Base-by-base conservation (phyloP, 2,888 invertebrate genomes). In the Chrysolina haemoptera region DNA sequence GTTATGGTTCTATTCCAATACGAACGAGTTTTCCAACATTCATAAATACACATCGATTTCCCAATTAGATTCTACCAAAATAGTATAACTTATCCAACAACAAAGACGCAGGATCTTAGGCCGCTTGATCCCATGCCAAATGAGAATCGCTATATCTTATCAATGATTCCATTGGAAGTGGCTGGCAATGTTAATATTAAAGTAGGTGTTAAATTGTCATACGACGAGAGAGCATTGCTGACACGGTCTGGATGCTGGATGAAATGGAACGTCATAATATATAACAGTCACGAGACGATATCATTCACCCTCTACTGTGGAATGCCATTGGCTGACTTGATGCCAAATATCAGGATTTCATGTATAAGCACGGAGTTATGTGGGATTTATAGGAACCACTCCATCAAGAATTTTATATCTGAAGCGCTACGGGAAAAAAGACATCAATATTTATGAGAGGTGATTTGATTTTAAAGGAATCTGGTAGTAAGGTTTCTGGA, bases 361-460 rank as follows among this genome's bases (percentile, higher is more conserved):
- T 83, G 83, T 83, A 82, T 79, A 81, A 83, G 83, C 84, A 83
- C 83, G 83, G 78, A 82, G 81, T 83, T 81, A 83, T 82, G 78
- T 73, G 50, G 74, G 76, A 84, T 83, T 81, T 82, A 84, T 82
- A 79, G 68, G 74, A 76, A 79, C 75, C 80, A 78, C 81, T 84
- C 79, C 80, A 81, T 84, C 83, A 82, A 76, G 76, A 77, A 78
- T 82, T 82, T 79, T 75, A 82, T 82, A 81, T 77, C 43, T 41
- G 68, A 62, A 77, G 73, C 72, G 70, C 22, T 16, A 3, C 35
- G 27, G 62, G 68, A 71, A 71, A 68, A 67, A 76, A 62, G 63
- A 67, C 74, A 76, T 78, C 76, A 67, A 77, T 79, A 68, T 70
- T 64, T 68, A 50, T 50, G 48, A 22, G 27, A 9, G 14, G 9